Conservation (phyloP, 2,888 invertebrate species). For the Bembecia ichneumoniformis region DNA sequence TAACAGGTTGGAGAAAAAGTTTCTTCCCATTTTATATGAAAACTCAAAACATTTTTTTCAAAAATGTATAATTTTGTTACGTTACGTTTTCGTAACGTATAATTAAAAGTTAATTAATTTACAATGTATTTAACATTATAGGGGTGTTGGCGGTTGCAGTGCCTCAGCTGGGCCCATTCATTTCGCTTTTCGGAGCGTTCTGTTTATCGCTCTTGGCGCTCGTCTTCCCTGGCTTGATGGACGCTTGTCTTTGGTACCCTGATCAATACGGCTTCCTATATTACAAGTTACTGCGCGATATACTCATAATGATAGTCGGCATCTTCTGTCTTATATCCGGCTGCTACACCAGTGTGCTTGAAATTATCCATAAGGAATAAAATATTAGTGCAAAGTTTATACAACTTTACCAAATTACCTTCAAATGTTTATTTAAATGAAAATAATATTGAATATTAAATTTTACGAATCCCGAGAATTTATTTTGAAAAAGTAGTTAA, state of each 20-base stretch:
- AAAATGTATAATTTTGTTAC: too few relatives aligned
- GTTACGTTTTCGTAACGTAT: too few relatives aligned
- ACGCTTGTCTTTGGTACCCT: constrained; percentile 48
- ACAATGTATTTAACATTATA: constrained; percentile 8
- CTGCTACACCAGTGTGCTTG: constrained; percentile 33
- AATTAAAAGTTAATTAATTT: too few relatives aligned
- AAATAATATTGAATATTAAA: too few relatives aligned
- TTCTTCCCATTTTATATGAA: too few relatives aligned
- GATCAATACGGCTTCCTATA: constrained; percentile 23
- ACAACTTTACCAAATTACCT: not conserved
- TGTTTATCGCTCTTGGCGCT: constrained; percentile 87
- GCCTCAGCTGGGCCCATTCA: constrained; percentile 83
- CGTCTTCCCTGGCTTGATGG: constrained; percentile 81
- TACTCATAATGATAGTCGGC: constrained; percentile 26
- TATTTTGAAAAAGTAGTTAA: too few relatives aligned
- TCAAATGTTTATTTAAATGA: too few relatives aligned
- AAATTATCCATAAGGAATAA: constrained; percentile 17
- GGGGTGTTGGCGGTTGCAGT: constrained; percentile 72
- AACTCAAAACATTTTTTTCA: too few relatives aligned
- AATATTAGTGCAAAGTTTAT: not conserved
- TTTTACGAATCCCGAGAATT: too few relatives aligned
- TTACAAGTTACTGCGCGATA: constrained; percentile 28
- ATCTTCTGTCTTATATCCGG: constrained; percentile 26
- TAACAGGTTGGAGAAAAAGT: too few relatives aligned
- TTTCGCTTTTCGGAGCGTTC: constrained; percentile 85